Conservation (phyloP, 2,797 vertebrate genomes). For the Chelonia mydas region DNA sequence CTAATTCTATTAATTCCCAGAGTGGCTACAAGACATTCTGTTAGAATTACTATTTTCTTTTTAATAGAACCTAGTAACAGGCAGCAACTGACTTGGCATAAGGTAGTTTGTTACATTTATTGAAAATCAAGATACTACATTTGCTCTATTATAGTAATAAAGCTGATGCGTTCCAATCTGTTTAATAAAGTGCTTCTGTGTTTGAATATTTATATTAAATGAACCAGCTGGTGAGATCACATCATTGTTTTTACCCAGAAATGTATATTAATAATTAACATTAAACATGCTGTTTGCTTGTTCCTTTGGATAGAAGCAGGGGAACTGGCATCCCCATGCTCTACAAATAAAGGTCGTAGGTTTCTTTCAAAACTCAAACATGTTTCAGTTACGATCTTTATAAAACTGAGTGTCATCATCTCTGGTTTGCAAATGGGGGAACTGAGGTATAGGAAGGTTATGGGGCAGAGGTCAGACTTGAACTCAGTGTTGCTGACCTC, state of each 20-base stretch:
- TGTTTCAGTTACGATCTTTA: background rate
- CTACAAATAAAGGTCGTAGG: background rate
- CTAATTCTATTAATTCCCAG: conserved; percentile 74
- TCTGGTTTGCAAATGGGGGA: background rate
- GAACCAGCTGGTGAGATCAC: conserved; percentile 80
- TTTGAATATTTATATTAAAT: conserved; percentile 84
- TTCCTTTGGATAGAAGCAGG: background rate
- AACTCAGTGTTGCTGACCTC: background rate
- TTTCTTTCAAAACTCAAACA: background rate
- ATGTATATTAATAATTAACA: conserved; percentile 77
- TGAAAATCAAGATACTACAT: conserved; percentile 78
- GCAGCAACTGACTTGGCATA: conserved; percentile 72
- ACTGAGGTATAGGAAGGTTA: conserved; percentile 16
- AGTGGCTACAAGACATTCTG: conserved; percentile 47
- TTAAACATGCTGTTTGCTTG: conserved; percentile 45
- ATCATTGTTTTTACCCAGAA: conserved; percentile 67
- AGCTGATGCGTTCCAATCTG: conserved; percentile 82
- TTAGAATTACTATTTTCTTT: conserved; percentile 71
- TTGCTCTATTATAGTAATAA: conserved; percentile 81
- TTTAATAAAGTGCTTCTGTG: conserved; percentile 82
- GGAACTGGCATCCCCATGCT: background rate
- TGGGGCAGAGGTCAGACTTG: conserved; percentile 22
- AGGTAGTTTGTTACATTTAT: conserved; percentile 77
- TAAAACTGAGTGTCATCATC: background rate
- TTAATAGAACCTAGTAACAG: conserved; percentile 73